Evolutionary conservation across 1,140 invertebrate genomes (phyloP).

Genomic region (Panonychus citri): DNA sequence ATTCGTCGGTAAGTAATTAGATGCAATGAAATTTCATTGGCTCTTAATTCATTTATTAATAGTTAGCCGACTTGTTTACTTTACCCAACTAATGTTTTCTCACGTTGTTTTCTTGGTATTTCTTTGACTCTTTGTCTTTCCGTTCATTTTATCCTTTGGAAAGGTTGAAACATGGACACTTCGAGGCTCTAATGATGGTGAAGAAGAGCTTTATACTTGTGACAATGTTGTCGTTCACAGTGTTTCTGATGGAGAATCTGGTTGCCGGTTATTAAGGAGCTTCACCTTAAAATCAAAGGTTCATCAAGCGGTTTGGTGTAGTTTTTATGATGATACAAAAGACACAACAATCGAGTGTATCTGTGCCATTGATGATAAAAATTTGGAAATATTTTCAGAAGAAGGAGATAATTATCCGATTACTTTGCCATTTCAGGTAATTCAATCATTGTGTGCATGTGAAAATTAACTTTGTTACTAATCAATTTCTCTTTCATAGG

Average conservation of each 20-base stretch:
- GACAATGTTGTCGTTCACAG: constrained; percentile 58
- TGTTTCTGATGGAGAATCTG: constrained; percentile 21
- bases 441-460: constrained; percentile 14
- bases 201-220: constrained; percentile 71
- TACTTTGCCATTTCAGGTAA: constrained; percentile 59
- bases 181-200: constrained; percentile 22
- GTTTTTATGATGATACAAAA: constrained; percentile 23
- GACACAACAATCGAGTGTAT: constrained; percentile 29
- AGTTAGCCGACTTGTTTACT: no score
- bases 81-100: no score
- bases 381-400: constrained; percentile 48
- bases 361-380: constrained; percentile 47
- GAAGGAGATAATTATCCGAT: constrained; percentile 57
- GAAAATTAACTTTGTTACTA: constrained; percentile 7
- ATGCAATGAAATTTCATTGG: no score
- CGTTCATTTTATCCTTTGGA: no score
- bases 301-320: constrained; percentile 54
- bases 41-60: neutral
- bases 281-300: constrained; percentile 58
- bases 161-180: constrained; percentile 10
- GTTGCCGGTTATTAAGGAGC: constrained; percentile 26
- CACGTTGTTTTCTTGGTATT: no score
- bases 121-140: no score
- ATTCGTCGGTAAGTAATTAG: neutral
- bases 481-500: constrained; percentile 17